Evolutionary conservation across 2,113 vertebrate genomes (phyloP).

Genomic region (Aptenodytes forsteri): DNA sequence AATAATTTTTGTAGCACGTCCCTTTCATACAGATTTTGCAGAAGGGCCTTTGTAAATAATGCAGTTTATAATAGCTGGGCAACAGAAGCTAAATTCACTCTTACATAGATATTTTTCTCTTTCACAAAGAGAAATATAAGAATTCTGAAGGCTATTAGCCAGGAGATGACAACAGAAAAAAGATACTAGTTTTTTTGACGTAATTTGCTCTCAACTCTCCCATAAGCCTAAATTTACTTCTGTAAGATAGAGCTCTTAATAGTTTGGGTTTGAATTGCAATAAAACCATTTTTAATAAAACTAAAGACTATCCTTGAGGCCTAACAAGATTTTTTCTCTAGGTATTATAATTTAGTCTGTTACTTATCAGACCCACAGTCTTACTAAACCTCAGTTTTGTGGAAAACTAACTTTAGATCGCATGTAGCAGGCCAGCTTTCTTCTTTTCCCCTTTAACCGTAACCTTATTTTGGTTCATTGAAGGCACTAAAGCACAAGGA

Average conservation of each 20-base stretch:
- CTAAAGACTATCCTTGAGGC: neutral
- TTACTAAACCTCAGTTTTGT: neutral
- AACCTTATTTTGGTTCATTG: neutral
- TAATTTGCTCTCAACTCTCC: neutral
- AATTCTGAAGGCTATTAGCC: neutral
- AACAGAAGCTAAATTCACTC: neutral
- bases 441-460: neutral
- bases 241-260: neutral
- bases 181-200: accelerated
- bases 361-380: neutral
- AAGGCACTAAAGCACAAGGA: neutral
- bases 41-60: neutral
- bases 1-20: neutral
- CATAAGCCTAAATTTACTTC: neutral
- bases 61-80: neutral
- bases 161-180: neutral
- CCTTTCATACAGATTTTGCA: neutral
- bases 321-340: neutral
- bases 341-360: neutral
- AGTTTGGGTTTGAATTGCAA: neutral
- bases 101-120: neutral
- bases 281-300: neutral
- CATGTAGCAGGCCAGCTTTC: neutral
- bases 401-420: neutral
- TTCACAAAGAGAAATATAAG: neutral